phyloP scores from a whole-genome alignment of 1,140 invertebrate species.

The Hyphantria cunea region DNA sequence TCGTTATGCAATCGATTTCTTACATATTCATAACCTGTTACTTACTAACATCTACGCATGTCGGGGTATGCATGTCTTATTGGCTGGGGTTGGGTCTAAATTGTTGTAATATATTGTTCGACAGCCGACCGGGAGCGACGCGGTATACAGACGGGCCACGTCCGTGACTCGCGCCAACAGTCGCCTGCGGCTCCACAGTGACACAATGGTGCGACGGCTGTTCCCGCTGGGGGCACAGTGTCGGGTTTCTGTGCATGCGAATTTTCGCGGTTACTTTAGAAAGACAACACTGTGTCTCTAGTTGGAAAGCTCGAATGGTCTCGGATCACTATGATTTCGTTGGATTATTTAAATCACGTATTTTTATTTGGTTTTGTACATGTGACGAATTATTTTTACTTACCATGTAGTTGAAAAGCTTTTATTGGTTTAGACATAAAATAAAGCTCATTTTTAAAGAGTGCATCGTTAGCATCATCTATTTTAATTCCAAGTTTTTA shows the following conservation, averaged over 20 bases:
- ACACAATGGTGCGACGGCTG: slow-evolving; percentile 47
- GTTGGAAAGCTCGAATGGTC: slow-evolving; percentile 12
- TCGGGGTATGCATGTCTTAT: slow-evolving; percentile 16
- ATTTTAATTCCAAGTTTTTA: too few relatives aligned
- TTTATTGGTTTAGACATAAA: too few relatives aligned
- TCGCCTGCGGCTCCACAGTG: slow-evolving; percentile 51
- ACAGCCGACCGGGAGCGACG: slow-evolving; percentile 34
- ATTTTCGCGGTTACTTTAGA: background rate
- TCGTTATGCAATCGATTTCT: too few relatives aligned
- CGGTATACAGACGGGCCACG: slow-evolving; percentile 23
- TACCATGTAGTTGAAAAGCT: too few relatives aligned
- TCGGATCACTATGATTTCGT: slow-evolving; percentile 9
- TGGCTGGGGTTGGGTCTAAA: slow-evolving; percentile 42
- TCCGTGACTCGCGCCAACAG: slow-evolving; percentile 37
- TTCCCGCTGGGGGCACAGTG: slow-evolving; percentile 10
- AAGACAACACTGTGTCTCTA: slow-evolving; percentile 27
- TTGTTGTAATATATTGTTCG: slow-evolving; percentile 29
- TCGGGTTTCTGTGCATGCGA: slow-evolving; percentile 2
- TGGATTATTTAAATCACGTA: slow-evolving; percentile 1
- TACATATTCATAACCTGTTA: too few relatives aligned
- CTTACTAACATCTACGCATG: too few relatives aligned
- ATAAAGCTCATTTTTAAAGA: too few relatives aligned
- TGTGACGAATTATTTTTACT: background rate
- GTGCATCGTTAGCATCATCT: too few relatives aligned
- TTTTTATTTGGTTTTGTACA: slow-evolving; percentile 8